Base-by-base conservation (phyloP, 2,113 vertebrate genomes). In the Pogona vitticeps region DNA sequence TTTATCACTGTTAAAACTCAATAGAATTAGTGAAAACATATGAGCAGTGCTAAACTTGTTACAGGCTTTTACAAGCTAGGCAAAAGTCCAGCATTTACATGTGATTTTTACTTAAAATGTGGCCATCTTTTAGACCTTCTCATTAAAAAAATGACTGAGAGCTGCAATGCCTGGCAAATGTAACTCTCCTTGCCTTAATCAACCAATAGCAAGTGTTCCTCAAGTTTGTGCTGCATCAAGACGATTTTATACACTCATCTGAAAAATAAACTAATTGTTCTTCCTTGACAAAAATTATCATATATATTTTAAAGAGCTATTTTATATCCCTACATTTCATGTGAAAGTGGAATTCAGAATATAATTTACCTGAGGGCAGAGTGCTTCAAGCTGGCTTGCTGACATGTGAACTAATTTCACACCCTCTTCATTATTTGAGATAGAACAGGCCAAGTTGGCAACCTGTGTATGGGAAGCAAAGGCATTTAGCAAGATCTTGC, bases 371-470 rank as follows among this genome's bases (percentile, higher is more conserved):
- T 99, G 99, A 89, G 99, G 99, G 94, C 99, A 99, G 18, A 99
- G 97, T 59, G 97, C 95, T 96, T 99, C 99, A 91, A 99, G 96
- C 92, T 99, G 99, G 92, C 97, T 98, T 68, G 99, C 99, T 59
- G 99, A 99, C 98, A 99, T 99, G 79, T 98, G 98, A 80, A 99
- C 99, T 92, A 99, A 92, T 87, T 99, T 99, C 86, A 99, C 99
- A 20, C 98, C 98, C 94, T 99, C 99, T 91, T 99, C 98, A 2
- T 99, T 99, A 94, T 99, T 99, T 28, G 99, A 99, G 95, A 99
- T 99, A 77, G 99, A 99, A 92, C 99, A 99, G 72, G 99, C 98
- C 94, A 99, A 94, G 95, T 99, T 99, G 91, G 99, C 99, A 90
- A 99, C 99, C 99, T 99, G 72, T 5, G 83, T 71, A 65, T 5